A percentile compares a stretch with the other conserved stretches of the same genome.
Conservation (phyloP, 1,140 invertebrate genomes). For the Drosophila biarmipes region DNA sequence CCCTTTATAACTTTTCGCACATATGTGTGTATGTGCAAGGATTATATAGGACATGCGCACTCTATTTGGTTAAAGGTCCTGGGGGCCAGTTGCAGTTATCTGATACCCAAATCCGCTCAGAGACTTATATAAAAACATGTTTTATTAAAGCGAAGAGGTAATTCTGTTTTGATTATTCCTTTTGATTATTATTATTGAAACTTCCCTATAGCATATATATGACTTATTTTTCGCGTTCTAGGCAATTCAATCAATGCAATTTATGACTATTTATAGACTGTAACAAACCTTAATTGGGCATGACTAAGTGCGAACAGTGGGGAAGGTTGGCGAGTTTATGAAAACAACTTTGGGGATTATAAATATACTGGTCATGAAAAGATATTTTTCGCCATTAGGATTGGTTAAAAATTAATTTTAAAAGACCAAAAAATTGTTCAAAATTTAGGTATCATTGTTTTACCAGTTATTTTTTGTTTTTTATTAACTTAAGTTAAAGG, state of each 20-base stretch:
- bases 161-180: too few species aligned
- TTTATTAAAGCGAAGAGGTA: not conserved
- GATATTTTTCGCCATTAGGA: not conserved
- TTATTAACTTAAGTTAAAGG: too few species aligned
- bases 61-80: conserved; percentile 58
- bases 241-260: conserved; percentile 44
- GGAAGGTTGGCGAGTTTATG: too few species aligned
- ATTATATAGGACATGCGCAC: conserved; percentile 73
- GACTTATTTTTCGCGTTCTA: conserved; percentile 9
- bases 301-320: conserved; percentile 20
- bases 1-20: conserved; percentile 3
- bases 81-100: conserved; percentile 53
- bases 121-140: conserved; percentile 61
- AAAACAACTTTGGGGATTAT: not conserved
- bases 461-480: too few species aligned
- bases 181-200: not conserved
- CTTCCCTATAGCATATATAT: not conserved
- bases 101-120: conserved; percentile 12
- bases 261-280: conserved; percentile 27
- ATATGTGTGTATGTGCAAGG: conserved; percentile 43
- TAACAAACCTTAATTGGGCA: conserved; percentile 42
- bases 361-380: too few species aligned
- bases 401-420: too few species aligned
- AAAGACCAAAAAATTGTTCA: too few species aligned
- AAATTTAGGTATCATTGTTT: too few species aligned